Evolutionary conservation across 2,888 invertebrate species (phyloP), one percentile per base, ranked within the genome.

Genomic region (Rhagium mordax): DNA sequence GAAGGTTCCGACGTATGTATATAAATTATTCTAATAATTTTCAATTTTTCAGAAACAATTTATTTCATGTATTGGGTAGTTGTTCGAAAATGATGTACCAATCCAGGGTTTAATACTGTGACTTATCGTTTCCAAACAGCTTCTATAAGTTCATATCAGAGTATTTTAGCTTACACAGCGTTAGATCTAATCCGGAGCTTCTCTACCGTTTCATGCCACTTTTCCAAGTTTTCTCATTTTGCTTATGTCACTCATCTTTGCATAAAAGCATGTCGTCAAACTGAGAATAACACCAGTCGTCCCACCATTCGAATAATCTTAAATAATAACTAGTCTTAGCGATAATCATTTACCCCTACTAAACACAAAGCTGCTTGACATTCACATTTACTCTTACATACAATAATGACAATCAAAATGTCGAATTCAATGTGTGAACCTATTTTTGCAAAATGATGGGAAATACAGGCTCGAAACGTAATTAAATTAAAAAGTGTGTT

Each of bases 201-300:
- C 83, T 79, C 82, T 82, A 78, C 79, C 81, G 81, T 79, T 80
- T 81, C 81, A 81, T 84, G 79, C 81, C 79, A 82, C 81, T 82
- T 81, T 81, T 81, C 78, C 78, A 82, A 82, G 81, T 83, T 83
- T 83, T 83, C 83, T 83, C 83, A 84, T 83, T 82, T 82, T 77
- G 80, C 79, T 79, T 79, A 77, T 77, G 77, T 75, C 79, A 79
- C 76, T 80, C 78, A 78, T 76, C 70, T 79, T 78, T 79, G 74
- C 77, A 79, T 79, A 73, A 75, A 78, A 73, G 77, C 76, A 76
- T 76, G 76, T 79, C 77, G 75, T 77, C 76, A 72, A 77, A 74
- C 74, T 71, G 71, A 68, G 76, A 74, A 78, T 72, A 72, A 75
- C 66, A 61, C 78, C 78, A 75, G 75, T 78, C 76, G 57, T 49